Evolutionary conservation across 1,140 invertebrate species (phyloP), one percentile per base, ranked within the genome.

Genomic region (Philotrypesis tridentata): DNA sequence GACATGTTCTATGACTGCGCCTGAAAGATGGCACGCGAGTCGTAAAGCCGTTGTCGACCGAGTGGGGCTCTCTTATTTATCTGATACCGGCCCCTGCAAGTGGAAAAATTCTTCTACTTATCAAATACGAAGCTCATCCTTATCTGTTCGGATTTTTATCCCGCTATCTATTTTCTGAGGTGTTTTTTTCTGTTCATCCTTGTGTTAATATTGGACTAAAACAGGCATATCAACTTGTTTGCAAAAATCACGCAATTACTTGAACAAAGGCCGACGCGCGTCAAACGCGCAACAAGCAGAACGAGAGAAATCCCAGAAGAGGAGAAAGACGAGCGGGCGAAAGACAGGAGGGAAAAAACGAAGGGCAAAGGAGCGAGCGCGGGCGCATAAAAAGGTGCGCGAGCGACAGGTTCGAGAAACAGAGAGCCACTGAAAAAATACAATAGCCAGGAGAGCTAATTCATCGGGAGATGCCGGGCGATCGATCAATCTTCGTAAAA

Each of bases 401-500:
- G 73, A 75, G 55, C 70, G 72, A 79, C 75, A 74, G 63, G 14
- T 61, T 40, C 37, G 60, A 48, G 61, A 67, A 40, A 79, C n/a
- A 43, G 70, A 43, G 70, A n/a, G 37, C 21, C 83, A 78, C 67
- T 77, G 85, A 87, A 90, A 79, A 90, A 89, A 89, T 89, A 89
- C 88, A 85, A 80, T 81, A 83, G 85, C 78, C n/a, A 85, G 77
- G 81, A 73, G 82, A 84, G 84, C 85, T 88, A 89, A 90, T 90
- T 90, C 89, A 90, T 90, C 89, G 87, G 87, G 78, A 76, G 55
- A 65, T 79, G 82, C 82, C 67, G 70, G 83, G 67, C 86, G 84
- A 90, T 90, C 89, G 88, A 90, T 90, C 88, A 90, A 90, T 89
- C 88, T 82, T 83, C 55, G 78, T 84, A 80, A n/a, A 75, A 60